Conservation (phyloP, 2,113 vertebrate species). For the Dicrurus megarhynchus region DNA sequence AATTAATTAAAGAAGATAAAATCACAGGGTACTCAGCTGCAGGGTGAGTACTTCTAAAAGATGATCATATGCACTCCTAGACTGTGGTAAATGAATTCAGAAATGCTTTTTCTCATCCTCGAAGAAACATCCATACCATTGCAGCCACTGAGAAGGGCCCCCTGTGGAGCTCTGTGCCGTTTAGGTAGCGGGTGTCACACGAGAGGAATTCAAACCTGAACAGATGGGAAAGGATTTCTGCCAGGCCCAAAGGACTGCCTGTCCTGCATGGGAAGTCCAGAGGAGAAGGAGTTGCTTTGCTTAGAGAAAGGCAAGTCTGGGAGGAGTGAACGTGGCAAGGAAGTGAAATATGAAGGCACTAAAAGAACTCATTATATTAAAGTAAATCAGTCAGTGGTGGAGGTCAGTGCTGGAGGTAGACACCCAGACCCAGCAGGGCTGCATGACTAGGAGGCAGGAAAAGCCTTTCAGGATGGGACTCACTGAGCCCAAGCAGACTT, state of each 20-base stretch:
- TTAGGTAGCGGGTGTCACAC: not conserved
- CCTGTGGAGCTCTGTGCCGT: rapidly evolving
- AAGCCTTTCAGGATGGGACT: not conserved
- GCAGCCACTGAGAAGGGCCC: not conserved
- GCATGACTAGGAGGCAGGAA: not conserved
- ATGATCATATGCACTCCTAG: not conserved
- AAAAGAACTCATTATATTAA: not conserved
- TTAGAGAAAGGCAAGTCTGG: not conserved
- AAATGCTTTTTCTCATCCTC: not conserved
- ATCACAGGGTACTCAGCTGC: not conserved
- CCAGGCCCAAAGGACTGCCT: not conserved
- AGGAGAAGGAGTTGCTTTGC: not conserved
- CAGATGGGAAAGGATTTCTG: not conserved
- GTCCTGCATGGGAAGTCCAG: not conserved
- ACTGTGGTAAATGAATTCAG: not conserved
- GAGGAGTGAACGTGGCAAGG: not conserved
- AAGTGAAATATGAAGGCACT: not conserved
- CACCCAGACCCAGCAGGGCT: not conserved
- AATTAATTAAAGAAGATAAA: conserved; percentile 16
- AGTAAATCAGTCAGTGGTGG: not conserved
- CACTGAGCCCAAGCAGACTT: rapidly evolving
- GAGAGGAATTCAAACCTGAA: not conserved
- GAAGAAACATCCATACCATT: not conserved
- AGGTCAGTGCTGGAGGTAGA: not conserved
- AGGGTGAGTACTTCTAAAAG: not conserved